Base-by-base conservation (phyloP, 1,140 invertebrate species). In the Neuroterus valhalla region DNA sequence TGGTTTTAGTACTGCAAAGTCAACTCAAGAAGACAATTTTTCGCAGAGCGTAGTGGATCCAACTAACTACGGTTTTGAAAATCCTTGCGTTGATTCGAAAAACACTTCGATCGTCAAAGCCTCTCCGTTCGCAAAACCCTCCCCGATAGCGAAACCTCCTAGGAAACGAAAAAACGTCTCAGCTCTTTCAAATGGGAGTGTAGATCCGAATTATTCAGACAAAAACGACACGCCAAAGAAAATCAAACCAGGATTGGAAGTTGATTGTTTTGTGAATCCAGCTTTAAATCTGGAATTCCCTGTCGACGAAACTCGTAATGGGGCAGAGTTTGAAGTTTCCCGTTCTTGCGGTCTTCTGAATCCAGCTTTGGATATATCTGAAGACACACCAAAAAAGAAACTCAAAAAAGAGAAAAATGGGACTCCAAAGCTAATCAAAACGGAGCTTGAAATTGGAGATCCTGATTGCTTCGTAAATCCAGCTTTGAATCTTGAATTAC, bases 51-150 rank as follows among this genome's bases (percentile, higher is more conserved):
- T 72, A 80, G 66, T 52, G 76, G 81, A 42, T 31, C 66, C 44
- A 77, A 81, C 50, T 3, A 78, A 79, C 70, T 84, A 81, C 62
- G 79, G 78, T 45, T 87, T 86, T 81, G 84, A 85, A 42, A 87
- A 88, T 82, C 84, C 84, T 70, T 80, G 81, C 69, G 77, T 87
- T 10, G 50, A 81, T 75, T 70, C 79, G 10, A 69, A 77, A 67
- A 43, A 42, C 17, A 52, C 66, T 46, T 44, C 72, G 11, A 19
- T 70, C 31, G 1, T 6, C 21, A 70, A 71, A 23, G 71, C 66
- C 11, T 48, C 48, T 3, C 10, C 31, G 31, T 5, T 38, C 31
- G 31, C 5, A 8, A 38, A 77, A 67, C 44, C 46, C 23, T 70
- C 66, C 43, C 50, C 72, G 11, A 19, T 70, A 43, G 2, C 4